These are phyloP conservation scores for Pseudoips prasinana DNA, from an alignment of 2,888 invertebrate genomes.

Conservation along the genomic window DNA sequence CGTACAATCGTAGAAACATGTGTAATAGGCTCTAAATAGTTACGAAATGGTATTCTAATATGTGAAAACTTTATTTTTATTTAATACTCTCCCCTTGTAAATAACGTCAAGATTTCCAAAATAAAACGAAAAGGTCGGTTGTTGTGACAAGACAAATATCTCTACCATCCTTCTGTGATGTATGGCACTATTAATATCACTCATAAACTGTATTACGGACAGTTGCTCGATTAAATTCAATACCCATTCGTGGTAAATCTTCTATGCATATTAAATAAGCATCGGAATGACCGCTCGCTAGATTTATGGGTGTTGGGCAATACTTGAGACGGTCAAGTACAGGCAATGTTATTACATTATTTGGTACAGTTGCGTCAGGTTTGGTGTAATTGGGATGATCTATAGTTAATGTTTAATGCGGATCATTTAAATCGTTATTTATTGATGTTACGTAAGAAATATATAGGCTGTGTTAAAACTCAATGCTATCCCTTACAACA, in stretches of 20 bases:
- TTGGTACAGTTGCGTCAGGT: conserved; percentile 19
- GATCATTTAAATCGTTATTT: too few species aligned
- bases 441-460: too few species aligned
- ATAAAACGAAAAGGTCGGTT: conserved; percentile 34
- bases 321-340: conserved; percentile 31
- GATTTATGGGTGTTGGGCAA: conserved; percentile 64
- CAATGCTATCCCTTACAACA: too few species aligned
- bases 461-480: too few species aligned
- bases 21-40: too few species aligned
- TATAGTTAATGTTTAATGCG: background rate
- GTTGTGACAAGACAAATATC: conserved; percentile 46
- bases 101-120: conserved; percentile 15
- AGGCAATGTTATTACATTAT: conserved; percentile 17
- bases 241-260: conserved; percentile 72
- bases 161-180: conserved; percentile 34
- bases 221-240: conserved; percentile 72
- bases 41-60: too few species aligned
- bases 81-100: background rate
- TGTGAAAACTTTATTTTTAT: too few species aligned
- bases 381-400: conserved; percentile 15
- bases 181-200: conserved; percentile 51
- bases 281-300: conserved; percentile 56
- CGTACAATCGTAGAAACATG: too few species aligned
- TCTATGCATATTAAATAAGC: conserved; percentile 76
- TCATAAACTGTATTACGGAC: conserved; percentile 63